A percentile compares a stretch with the other conserved stretches of the same genome.
These are phyloP conservation scores for Hystrix cristata DNA, from an alignment of 2,113 vertebrate species.

Conservation along the genomic window DNA sequence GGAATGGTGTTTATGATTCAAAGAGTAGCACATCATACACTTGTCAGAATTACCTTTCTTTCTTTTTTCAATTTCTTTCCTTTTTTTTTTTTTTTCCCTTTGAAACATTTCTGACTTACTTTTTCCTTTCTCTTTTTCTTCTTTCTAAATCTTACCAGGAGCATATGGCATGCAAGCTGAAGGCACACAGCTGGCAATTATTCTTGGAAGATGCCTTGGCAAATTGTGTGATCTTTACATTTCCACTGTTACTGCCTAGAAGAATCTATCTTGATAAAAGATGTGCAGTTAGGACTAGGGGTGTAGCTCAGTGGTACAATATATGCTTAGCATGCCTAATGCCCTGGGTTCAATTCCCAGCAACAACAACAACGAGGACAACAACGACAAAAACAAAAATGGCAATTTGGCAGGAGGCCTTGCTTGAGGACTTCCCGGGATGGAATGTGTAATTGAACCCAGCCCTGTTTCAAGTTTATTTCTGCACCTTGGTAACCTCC, in stretches of 20 bases:
- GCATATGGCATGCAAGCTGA: not conserved
- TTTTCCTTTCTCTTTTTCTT: not conserved
- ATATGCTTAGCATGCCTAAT: not conserved
- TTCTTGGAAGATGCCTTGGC: slow-evolving; percentile 59
- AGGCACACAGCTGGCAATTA: slow-evolving; percentile 21
- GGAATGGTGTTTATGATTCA: not conserved
- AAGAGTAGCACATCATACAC: not conserved
- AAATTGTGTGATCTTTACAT: not conserved
- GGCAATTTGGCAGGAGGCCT: not conserved
- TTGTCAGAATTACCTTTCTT: not conserved
- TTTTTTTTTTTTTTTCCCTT: slow-evolving; percentile 10
- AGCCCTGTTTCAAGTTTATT: not conserved
- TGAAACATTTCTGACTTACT: not conserved
- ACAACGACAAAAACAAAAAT: not conserved
- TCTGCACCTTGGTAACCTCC: not conserved
- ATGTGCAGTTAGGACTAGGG: not conserved
- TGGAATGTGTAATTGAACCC: not conserved
- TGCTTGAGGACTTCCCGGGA: not conserved
- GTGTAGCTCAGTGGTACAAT: not conserved
- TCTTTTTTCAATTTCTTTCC: not conserved
- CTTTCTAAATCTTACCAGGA: slow-evolving; percentile 32
- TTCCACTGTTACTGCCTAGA: not conserved
- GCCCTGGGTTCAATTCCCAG: not conserved
- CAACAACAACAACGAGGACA: too few species aligned
- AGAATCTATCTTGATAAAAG: not conserved